A percentile compares a stretch with the other conserved stretches of the same genome.
phyloP scores from a whole-genome alignment of 2,113 vertebrate species.

The Tachysurus fulvidraco region DNA sequence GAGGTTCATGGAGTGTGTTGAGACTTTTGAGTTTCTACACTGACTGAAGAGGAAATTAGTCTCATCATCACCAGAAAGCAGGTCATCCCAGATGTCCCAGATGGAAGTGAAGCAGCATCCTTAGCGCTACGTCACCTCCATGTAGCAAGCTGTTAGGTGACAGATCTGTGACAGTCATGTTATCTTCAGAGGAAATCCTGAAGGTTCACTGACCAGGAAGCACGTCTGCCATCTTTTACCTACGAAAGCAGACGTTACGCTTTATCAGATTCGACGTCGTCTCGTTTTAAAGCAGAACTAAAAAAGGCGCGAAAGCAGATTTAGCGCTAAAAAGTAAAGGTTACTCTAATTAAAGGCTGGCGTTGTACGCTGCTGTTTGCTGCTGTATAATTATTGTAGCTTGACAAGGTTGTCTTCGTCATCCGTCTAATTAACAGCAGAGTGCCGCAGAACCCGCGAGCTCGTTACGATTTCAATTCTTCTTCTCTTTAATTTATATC shows the following conservation, averaged over 20 bases:
- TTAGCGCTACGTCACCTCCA: no score
- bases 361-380: slow-evolving; percentile 38
- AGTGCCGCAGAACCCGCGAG: slow-evolving; percentile 28
- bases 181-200: not conserved
- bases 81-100: no score
- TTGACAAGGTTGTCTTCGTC: slow-evolving; percentile 56
- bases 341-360: slow-evolving; percentile 58
- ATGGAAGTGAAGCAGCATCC: no score
- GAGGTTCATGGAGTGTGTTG: not conserved
- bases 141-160: no score
- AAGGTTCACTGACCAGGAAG: not conserved
- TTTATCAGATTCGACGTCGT: not conserved
- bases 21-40: no score
- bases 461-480: slow-evolving; percentile 55
- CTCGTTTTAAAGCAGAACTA: slow-evolving; percentile 23
- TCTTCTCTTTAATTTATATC: slow-evolving; percentile 48
- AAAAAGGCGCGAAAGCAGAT: slow-evolving; percentile 39
- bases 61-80: no score
- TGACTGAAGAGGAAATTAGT: no score
- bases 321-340: slow-evolving; percentile 52
- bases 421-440: slow-evolving; percentile 53
- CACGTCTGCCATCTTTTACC: not conserved
- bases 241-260: not conserved
- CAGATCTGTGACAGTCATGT: not conserved
- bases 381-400: slow-evolving; percentile 54